Evolutionary conservation across 2,113 vertebrate genomes (phyloP).

Genomic region (Chamaetylas fuelleborni): DNA sequence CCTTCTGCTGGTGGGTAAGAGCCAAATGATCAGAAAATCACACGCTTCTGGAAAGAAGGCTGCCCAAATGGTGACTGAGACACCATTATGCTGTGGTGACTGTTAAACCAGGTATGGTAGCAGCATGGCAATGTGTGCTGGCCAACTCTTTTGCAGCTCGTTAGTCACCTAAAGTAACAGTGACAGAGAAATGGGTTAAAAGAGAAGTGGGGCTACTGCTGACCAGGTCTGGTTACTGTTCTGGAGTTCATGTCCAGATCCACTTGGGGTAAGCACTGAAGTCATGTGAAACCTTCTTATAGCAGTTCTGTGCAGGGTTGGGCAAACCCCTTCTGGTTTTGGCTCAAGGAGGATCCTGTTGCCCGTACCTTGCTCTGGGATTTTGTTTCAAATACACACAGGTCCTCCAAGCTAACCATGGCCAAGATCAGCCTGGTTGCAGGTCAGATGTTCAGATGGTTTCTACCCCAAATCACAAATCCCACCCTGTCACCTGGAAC

Average conservation of each 20-base stretch:
- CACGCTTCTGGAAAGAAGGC: neutral
- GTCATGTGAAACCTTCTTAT: neutral
- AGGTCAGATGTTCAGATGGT: neutral
- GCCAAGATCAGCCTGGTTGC: slow-evolving; percentile 23
- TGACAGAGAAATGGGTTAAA: neutral
- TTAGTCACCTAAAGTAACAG: neutral
- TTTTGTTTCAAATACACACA: slow-evolving; percentile 20
- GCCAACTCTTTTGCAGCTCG: neutral
- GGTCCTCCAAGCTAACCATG: neutral
- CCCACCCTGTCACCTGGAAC: slow-evolving; percentile 6
- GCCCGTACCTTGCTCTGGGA: neutral
- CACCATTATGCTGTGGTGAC: neutral
- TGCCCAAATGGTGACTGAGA: neutral
- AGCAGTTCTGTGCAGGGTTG: neutral
- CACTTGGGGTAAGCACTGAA: neutral
- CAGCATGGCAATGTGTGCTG: fast-evolving
- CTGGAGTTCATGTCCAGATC: neutral
- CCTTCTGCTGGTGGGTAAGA: neutral
- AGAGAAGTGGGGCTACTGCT: neutral
- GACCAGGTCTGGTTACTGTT: neutral
- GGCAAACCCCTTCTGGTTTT: neutral
- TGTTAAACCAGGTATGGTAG: neutral
- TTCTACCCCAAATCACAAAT: slow-evolving; percentile 27
- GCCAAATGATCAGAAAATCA: neutral
- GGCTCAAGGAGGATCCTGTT: neutral